Evolutionary conservation across 2,113 vertebrate genomes (phyloP).

Genomic region (Petrocephalus zakoni): DNA sequence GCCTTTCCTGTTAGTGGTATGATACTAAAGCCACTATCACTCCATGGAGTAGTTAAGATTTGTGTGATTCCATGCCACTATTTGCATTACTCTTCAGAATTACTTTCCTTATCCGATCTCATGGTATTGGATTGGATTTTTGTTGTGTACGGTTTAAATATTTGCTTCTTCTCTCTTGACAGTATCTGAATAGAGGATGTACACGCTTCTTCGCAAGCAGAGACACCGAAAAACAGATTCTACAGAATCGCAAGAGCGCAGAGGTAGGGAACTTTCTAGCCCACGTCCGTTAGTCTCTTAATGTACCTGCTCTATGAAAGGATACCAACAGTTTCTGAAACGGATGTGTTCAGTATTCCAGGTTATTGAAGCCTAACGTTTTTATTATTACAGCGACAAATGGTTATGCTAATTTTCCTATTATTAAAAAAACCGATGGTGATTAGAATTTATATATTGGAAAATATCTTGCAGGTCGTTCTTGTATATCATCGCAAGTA

Average conservation of each 20-base stretch:
- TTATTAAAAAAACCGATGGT: neutral
- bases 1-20: neutral
- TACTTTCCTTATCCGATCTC: neutral
- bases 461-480: neutral
- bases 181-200: conserved; percentile 97
- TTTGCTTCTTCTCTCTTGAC: conserved; percentile 32
- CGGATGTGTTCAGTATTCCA: neutral
- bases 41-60: neutral
- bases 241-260: conserved; percentile 89
- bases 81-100: neutral
- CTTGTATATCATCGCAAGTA: neutral
- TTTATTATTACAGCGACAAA: neutral
- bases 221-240: conserved; percentile 91
- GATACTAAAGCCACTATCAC: neutral
- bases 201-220: conserved; percentile 89
- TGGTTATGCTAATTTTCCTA: neutral
- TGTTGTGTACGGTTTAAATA: neutral
- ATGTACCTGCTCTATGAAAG: neutral
- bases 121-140: neutral
- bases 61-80: neutral
- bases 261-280: conserved; percentile 70
- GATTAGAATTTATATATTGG: neutral
- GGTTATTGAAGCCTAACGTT: neutral
- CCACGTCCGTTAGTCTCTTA: neutral
- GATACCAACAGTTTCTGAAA: no score